Conservation (phyloP, 2,888 invertebrate species). For the Torymus tubicola region DNA sequence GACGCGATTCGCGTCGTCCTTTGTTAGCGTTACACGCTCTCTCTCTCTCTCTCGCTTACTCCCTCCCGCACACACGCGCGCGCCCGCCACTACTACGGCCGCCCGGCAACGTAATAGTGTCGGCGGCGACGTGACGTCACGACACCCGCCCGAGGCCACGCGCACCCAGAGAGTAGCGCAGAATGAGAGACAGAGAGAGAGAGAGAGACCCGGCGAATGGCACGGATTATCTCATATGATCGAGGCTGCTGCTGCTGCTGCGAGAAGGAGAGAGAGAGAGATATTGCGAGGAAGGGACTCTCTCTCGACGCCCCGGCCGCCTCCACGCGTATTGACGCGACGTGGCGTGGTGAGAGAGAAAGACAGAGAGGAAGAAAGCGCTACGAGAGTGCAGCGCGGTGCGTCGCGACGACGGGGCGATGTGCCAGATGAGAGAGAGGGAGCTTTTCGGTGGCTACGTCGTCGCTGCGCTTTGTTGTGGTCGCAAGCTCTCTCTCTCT, state of each 20-base stretch:
- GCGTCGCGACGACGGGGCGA: neutral
- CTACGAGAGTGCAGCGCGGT: neutral
- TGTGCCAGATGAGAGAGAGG: neutral
- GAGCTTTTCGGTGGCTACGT: no score
- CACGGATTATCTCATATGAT: slow-evolving; percentile 52
- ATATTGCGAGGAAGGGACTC: neutral
- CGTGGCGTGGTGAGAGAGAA: no score
- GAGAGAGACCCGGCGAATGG: slow-evolving; percentile 1
- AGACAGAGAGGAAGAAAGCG: neutral
- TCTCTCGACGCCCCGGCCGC: slow-evolving; percentile 9
- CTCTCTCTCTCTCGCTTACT: neutral
- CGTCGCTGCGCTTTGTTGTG: no score
- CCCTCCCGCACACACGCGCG: neutral
- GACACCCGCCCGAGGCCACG: slow-evolving; percentile 26
- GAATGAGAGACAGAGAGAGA: neutral
- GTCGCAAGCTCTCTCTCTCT: no score
- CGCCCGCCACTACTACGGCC: neutral
- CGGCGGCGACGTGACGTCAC: neutral
- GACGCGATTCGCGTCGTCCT: slow-evolving; percentile 54
- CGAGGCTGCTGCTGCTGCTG: slow-evolving; percentile 15
- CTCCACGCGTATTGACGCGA: no score
- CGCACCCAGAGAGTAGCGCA: neutral
- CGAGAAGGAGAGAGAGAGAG: neutral
- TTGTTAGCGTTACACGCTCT: slow-evolving; percentile 27
- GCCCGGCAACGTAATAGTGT: slow-evolving; percentile 29